These are phyloP conservation scores for Phyto melanocephala DNA, from an alignment of 2,888 invertebrate genomes.

Conservation along the genomic window DNA sequence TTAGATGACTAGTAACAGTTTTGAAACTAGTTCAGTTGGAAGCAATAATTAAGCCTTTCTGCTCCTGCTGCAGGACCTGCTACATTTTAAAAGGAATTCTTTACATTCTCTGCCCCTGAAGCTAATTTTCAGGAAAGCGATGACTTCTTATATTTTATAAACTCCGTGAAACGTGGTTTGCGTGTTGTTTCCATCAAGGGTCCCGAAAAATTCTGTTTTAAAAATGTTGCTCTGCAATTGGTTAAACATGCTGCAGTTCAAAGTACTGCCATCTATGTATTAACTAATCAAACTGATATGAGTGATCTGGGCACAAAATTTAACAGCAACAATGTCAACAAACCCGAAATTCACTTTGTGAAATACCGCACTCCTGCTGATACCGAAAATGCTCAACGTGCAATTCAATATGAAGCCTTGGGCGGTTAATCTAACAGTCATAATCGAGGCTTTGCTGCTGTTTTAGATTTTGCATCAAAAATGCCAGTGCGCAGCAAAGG, in stretches of 20 bases:
- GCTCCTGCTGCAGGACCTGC: slow-evolving; percentile 27
- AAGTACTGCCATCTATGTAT: slow-evolving; percentile 74
- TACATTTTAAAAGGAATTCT: slow-evolving; percentile 70
- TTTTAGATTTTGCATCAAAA: slow-evolving; percentile 71
- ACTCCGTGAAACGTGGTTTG: slow-evolving; percentile 70
- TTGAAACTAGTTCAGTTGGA: slow-evolving; percentile 6
- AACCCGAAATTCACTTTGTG: slow-evolving; percentile 75
- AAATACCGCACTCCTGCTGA: slow-evolving; percentile 76
- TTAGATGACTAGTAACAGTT: slow-evolving; percentile 13
- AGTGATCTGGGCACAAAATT: slow-evolving; percentile 70
- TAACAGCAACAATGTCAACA: slow-evolving; percentile 69
- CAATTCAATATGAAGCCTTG: slow-evolving; percentile 73
- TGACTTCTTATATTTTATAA: slow-evolving; percentile 67
- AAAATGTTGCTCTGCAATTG: slow-evolving; percentile 73
- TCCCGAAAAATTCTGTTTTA: slow-evolving; percentile 74
- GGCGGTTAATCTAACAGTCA: slow-evolving; percentile 70
- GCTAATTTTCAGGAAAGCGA: slow-evolving; percentile 70
- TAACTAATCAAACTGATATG: slow-evolving; percentile 74
- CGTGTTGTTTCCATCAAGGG: slow-evolving; percentile 77
- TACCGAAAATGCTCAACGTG: slow-evolving; percentile 74
- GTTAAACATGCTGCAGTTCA: slow-evolving; percentile 72
- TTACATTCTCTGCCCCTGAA: slow-evolving; percentile 74
- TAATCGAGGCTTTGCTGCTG: slow-evolving; percentile 72
- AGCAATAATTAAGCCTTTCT: background rate
- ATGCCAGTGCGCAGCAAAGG: slow-evolving; percentile 3